Conservation (phyloP, 2,113 vertebrate genomes). For the Oncorhynchus kisutch region DNA sequence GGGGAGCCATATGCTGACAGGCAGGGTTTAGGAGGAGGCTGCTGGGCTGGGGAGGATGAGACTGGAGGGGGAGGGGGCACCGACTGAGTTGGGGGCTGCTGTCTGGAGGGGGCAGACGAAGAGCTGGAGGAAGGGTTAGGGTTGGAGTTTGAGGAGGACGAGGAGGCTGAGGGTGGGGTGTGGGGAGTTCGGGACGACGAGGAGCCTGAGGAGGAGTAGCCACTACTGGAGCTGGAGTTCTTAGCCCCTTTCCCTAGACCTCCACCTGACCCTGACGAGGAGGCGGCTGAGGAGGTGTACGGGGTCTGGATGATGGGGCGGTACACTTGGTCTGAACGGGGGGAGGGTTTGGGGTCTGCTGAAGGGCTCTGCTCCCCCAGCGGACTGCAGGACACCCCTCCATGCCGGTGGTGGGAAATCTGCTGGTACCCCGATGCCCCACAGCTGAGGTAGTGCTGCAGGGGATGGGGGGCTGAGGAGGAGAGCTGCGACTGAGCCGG, state of each 20-base stretch:
- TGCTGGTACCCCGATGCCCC: slow-evolving; percentile 83
- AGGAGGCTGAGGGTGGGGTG: slow-evolving; percentile 62
- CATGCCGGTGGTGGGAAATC: slow-evolving; percentile 71
- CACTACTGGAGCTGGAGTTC: slow-evolving; percentile 65
- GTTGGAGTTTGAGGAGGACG: slow-evolving; percentile 56
- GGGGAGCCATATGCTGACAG: slow-evolving; percentile 68
- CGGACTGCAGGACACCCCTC: slow-evolving; percentile 81
- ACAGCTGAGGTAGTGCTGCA: slow-evolving; percentile 86
- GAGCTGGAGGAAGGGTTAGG: slow-evolving; percentile 70
- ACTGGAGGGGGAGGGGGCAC: slow-evolving; percentile 51
- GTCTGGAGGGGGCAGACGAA: slow-evolving; percentile 61
- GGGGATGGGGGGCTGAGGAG: slow-evolving; percentile 71
- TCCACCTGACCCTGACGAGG: slow-evolving; percentile 46
- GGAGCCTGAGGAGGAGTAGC: slow-evolving; percentile 68
- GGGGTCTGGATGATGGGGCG: slow-evolving; percentile 82
- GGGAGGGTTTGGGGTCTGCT: slow-evolving; percentile 67
- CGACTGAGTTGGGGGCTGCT: slow-evolving; percentile 62
- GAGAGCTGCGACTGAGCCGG: slow-evolving; percentile 73
- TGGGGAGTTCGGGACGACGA: slow-evolving; percentile 64
- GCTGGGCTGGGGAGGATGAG: slow-evolving; percentile 58
- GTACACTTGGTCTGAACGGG: slow-evolving; percentile 73
- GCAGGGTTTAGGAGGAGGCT: slow-evolving; percentile 60
- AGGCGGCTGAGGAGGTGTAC: slow-evolving; percentile 59
- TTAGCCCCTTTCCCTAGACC: slow-evolving; percentile 56
- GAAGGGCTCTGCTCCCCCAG: slow-evolving; percentile 78